A percentile compares a stretch with the other conserved stretches of the same genome.
Conservation (phyloP, 1,140 invertebrate species). For the Zaprionus gabonicus region DNA sequence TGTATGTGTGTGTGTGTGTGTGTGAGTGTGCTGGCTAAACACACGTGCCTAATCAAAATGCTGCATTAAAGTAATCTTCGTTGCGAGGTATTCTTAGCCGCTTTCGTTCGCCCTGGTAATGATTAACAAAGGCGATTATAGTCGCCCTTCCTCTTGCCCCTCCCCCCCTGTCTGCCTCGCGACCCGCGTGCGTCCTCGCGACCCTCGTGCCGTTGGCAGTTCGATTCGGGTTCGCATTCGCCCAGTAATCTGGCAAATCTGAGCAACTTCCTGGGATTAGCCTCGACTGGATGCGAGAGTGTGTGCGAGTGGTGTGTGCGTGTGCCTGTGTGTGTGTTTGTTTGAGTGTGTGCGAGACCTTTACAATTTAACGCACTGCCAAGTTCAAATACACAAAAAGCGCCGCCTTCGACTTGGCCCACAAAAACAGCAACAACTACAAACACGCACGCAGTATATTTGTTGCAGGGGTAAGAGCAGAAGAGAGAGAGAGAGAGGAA, state of each 20-base stretch:
- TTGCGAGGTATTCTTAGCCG: conserved; percentile 63
- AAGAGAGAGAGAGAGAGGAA: not conserved
- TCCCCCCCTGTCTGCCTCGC: not conserved
- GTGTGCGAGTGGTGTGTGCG: conserved; percentile 28
- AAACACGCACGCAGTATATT: conserved; percentile 20
- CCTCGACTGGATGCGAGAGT: conserved; percentile 57
- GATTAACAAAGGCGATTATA: conserved; percentile 36
- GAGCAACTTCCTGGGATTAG: conserved; percentile 75
- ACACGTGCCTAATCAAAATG: conserved; percentile 68
- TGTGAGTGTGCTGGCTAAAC: conserved; percentile 6
- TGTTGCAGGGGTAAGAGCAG: not conserved
- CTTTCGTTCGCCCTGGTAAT: conserved; percentile 33
- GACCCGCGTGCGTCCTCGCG: not conserved
- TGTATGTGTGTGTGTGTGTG: not conserved
- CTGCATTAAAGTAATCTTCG: conserved; percentile 75
- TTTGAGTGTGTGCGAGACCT: conserved; percentile 55
- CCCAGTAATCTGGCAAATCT: conserved; percentile 71
- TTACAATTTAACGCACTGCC: conserved; percentile 82
- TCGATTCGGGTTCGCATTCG: conserved; percentile 60
- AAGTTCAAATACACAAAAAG: conserved; percentile 82
- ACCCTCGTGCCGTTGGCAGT: conserved; percentile 7
- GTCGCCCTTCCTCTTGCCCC: not conserved
- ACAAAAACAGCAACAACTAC: conserved; percentile 37
- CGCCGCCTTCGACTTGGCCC: conserved; percentile 46
- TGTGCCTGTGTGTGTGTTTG: conserved; percentile 14